Conservation (phyloP, 2,113 vertebrate genomes). For the Thunnus thynnus region DNA sequence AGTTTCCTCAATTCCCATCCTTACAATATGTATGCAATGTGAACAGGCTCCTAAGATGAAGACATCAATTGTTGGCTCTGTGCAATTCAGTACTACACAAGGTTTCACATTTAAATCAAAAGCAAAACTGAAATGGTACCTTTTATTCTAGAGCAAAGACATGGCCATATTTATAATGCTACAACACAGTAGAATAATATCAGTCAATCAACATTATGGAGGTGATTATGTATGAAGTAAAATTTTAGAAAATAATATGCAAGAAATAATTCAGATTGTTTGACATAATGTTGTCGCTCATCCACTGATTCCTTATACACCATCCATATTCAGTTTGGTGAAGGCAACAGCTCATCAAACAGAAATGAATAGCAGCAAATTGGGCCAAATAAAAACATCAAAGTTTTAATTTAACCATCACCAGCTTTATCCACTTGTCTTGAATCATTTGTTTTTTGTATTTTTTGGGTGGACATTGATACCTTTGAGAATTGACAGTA, state of each 20-base stretch:
- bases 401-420: too few relatives aligned
- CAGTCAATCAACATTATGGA: not conserved
- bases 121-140: not conserved
- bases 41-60: constrained; percentile 40
- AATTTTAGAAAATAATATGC: constrained; percentile 1
- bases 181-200: not conserved
- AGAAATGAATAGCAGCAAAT: not conserved
- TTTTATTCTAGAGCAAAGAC: not conserved
- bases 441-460: not conserved
- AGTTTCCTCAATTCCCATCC: constrained; percentile 65
- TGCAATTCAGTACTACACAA: constrained; percentile 1
- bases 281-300: not conserved
- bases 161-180: not conserved
- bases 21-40: constrained; percentile 57
- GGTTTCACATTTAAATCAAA: constrained; percentile 21
- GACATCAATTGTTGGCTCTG: constrained; percentile 17
- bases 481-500: not conserved
- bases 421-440: too few relatives aligned
- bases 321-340: too few relatives aligned
- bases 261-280: not conserved
- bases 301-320: too few relatives aligned
- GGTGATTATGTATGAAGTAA: too few relatives aligned
- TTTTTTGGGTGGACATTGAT: not conserved
- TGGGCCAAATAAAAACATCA: not conserved
- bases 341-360: too few relatives aligned